Percentiles rank a stretch among this genome's conserved stretches.
Evolutionary conservation across 2,113 vertebrate species (phyloP).

Genomic region (Centropristis striata): DNA sequence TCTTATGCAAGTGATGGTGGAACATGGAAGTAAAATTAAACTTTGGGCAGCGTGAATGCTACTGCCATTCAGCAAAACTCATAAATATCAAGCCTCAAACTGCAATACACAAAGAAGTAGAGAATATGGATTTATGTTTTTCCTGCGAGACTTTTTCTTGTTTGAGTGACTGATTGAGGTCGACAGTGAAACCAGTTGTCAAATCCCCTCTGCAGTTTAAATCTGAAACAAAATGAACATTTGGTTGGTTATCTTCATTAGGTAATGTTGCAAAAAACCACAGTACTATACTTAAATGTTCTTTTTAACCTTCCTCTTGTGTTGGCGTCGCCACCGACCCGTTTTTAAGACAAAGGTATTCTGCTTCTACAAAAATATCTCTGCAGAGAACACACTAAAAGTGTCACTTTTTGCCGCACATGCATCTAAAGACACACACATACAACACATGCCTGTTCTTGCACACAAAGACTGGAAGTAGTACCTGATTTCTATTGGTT

Average conservation of each 20-base stretch:
- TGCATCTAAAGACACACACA: no score
- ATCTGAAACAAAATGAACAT: slow-evolving; percentile 49
- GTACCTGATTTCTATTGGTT: no score
- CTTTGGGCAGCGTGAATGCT: not conserved
- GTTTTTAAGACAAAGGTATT: no score
- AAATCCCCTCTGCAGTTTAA: slow-evolving; percentile 27
- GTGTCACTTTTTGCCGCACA: no score
- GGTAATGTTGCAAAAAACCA: not conserved
- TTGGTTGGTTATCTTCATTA: not conserved
- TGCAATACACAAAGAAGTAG: slow-evolving; percentile 1
- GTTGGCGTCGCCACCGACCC: no score
- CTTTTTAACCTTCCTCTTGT: no score
- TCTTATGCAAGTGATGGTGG: not conserved
- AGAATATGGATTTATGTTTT: not conserved
- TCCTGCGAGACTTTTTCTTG: not conserved
- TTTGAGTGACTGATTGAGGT: slow-evolving; percentile 1
- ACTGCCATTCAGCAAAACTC: slow-evolving; percentile 3
- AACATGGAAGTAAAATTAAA: not conserved
- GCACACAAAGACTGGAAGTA: no score
- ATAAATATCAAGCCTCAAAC: slow-evolving; percentile 28
- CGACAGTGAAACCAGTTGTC: slow-evolving; percentile 19
- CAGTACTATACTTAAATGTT: no score
- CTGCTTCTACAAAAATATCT: no score
- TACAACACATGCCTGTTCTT: no score
- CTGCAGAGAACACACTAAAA: no score